Evolutionary conservation across 1,140 invertebrate genomes (phyloP), one percentile per base, ranked within the genome.

Genomic region (Zaprionus lachaisei): DNA sequence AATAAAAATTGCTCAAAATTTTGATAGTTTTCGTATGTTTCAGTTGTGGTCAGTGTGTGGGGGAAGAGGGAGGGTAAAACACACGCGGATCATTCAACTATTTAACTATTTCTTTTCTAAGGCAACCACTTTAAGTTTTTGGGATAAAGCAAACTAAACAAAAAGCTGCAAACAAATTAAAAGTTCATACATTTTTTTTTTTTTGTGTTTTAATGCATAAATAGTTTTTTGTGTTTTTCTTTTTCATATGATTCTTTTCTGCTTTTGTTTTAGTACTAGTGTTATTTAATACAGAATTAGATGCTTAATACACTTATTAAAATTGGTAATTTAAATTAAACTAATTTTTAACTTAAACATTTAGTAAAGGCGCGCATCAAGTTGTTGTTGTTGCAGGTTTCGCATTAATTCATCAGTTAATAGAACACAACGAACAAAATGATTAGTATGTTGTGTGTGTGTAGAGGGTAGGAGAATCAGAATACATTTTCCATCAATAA

Each of bases 271-370:
- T 87, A 87, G 83, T 87, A 78, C 83, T 87, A 89, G 80, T 89
- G 76, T 55, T 89, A 79, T 77, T 78, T 89, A 84, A 81, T 87
- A 89, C 81, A 89, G 84, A 84, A 72, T 73, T 61, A 62, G 76
- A 89, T 58, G 69, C 81, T 87, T 89, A 87, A 73, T 79, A 75
- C 68, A 78, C 73, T 76, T 81, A 81, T 77, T 79, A 81, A 72
- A 83, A 76, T 20, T 67, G 76, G 72, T 73, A 77, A 77, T 58
- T 84, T 89, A 84, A 84, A 87, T 87, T 87, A 84, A 89, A 76
- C 80, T 87, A 84, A 72, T 34, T 64, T 51, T 81, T 63, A 89
- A 81, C 84, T 89, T 87, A 87, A 68, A 89, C 72, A 89, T 57
- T 84, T 89, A 89, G 72, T 87, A 87, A 89, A 89, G 65, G 84